Conservation (phyloP, 2,888 invertebrate species). For the Miltochrista miniata region DNA sequence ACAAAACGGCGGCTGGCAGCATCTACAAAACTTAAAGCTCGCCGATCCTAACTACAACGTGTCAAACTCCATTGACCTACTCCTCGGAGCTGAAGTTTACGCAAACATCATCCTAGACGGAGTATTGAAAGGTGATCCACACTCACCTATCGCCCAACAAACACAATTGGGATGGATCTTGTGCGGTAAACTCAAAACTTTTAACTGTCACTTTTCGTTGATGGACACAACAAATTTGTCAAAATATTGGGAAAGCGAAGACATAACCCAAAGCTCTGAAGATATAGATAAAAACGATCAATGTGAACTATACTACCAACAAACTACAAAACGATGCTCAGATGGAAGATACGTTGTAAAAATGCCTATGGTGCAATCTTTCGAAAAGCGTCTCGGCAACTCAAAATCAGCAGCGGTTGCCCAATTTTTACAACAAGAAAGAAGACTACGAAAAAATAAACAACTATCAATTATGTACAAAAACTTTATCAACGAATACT, state of each 20-base stretch:
- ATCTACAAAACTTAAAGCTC: conserved; percentile 9
- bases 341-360: conserved; percentile 11
- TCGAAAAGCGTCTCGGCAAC: conserved; percentile 2
- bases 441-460: neutral
- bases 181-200: conserved; percentile 15
- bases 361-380: conserved; percentile 1
- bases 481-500: conserved; percentile 1
- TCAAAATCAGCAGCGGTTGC: conserved; percentile 7
- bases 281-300: conserved; percentile 1
- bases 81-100: conserved; percentile 8
- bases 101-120: conserved; percentile 8
- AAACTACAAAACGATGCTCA: conserved; percentile 1
- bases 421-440: conserved; percentile 10
- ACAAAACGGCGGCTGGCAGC: neutral
- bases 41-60: conserved; percentile 8
- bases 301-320: conserved; percentile 7
- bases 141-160: conserved; percentile 14
- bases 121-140: neutral
- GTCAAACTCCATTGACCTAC: conserved; percentile 2
- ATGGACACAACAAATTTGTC: neutral
- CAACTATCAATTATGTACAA: neutral
- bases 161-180: conserved; percentile 15
- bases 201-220: conserved; percentile 10
- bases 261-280: neutral
- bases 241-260: conserved; percentile 12